A percentile compares a stretch with the other conserved stretches of the same genome.
Evolutionary conservation across 2,797 vertebrate genomes (phyloP).

Genomic region (Remorina albescens): DNA sequence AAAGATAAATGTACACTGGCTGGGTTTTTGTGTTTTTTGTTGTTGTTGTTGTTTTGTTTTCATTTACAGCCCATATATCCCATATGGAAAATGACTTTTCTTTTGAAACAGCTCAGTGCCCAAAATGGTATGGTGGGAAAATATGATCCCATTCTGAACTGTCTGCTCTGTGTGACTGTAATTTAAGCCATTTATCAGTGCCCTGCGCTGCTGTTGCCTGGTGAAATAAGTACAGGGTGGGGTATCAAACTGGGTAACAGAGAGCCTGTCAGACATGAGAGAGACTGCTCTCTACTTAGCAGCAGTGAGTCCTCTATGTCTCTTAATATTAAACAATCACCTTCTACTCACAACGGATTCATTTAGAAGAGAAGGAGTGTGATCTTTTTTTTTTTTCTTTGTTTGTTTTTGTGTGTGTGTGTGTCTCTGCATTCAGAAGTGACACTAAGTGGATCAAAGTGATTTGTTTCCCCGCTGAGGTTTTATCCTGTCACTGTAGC

Average conservation of each 20-base stretch:
- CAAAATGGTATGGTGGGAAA: background rate
- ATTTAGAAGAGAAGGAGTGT: background rate
- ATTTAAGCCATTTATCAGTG: conserved; percentile 27
- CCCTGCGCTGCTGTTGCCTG: conserved; percentile 18
- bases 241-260: conserved; percentile 26
- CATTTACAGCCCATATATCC: background rate
- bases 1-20: background rate
- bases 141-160: conserved; percentile 2
- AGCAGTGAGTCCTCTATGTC: conserved; percentile 5
- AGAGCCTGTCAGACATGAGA: conserved; percentile 29
- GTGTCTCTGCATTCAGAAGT: background rate
- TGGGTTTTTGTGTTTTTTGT: background rate
- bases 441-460: background rate
- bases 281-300: conserved; percentile 12
- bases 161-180: conserved; percentile 13
- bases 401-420: too few species aligned
- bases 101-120: background rate
- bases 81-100: conserved; percentile 7
- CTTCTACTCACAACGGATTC: conserved; percentile 21
- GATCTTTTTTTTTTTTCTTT: too few species aligned
- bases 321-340: conserved; percentile 34
- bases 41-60: too few species aligned
- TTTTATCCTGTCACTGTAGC: background rate
- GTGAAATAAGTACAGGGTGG: conserved; percentile 11
- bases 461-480: conserved; percentile 15